Evolutionary conservation across 2,888 invertebrate species (phyloP), one percentile per base, ranked within the genome.

Genomic region (Hydraecia micacea): DNA sequence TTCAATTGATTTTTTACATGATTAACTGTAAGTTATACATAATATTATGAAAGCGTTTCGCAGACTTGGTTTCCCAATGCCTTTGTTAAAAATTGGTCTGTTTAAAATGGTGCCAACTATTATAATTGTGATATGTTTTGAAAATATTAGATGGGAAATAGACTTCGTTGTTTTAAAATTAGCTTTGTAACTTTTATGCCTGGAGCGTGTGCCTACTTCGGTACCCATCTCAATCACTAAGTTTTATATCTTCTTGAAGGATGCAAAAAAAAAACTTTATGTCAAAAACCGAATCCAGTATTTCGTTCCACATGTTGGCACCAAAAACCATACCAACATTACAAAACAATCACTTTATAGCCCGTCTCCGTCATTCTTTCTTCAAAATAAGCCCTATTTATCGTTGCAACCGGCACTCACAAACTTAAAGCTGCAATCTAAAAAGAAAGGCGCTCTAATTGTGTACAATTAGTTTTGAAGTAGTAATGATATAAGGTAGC

Each of bases 1-100:
- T 85, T 88, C 80, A 87, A 88, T 84, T 76, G 82, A 83, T 89
- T 85, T 89, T 87, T 89, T 85, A 80, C 87, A 82, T 87, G 89
- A 88, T 84, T 89, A 89, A 86, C 81, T 74, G 73, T 85, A 82
- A 89, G 78, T 87, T 86, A 85, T 70, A 83, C 87, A 88, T 89
- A 89, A 89, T 89, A 89, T 88, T 88, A 87, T 88, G 81, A 79
- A 84, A 83, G 73, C 75, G 74, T 89, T 89, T 87, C 68, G 69
- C 79, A 78, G 78, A 81, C 68, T 79, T 79, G 58, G 55, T 88
- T 88, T 89, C 85, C 81, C 79, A 88, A 89, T 82, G 88, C 86
- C 86, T 87, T 89, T 88, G 88, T 89, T 89, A 86, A 89, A 82
- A 80, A 80, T 88, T 87, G 79, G 87, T 76, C 87, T 82, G 75